Percentiles rank a stretch among this genome's conserved stretches.
phyloP scores from a whole-genome alignment of 2,888 invertebrate genomes.

The Chaitophorus viminalis region DNA sequence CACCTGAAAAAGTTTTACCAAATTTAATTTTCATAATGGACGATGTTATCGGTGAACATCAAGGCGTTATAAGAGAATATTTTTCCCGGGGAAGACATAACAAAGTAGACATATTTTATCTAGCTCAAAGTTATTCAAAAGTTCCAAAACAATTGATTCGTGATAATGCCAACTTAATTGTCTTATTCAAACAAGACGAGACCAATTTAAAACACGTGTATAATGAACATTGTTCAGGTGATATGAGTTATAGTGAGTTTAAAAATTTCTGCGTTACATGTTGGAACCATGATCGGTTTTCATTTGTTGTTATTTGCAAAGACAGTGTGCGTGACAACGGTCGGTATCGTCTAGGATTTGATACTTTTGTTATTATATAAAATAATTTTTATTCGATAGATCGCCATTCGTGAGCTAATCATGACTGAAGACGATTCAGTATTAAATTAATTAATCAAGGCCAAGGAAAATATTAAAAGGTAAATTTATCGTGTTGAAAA shows the following conservation, averaged over 20 bases:
- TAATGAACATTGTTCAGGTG: slow-evolving; percentile 65
- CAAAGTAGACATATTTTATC: slow-evolving; percentile 64
- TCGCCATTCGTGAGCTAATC: neutral
- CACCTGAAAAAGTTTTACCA: slow-evolving; percentile 63
- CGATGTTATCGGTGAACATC: slow-evolving; percentile 66
- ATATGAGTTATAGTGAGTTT: slow-evolving; percentile 64
- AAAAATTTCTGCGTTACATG: slow-evolving; percentile 63
- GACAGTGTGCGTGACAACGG: neutral
- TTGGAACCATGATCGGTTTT: slow-evolving; percentile 62
- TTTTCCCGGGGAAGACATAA: no score
- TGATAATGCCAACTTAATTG: slow-evolving; percentile 64
- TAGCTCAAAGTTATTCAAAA: slow-evolving; percentile 64
- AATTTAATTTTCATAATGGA: slow-evolving; percentile 67
- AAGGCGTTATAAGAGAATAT: slow-evolving; percentile 64
- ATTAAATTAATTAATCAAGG: neutral
- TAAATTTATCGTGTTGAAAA: slow-evolving; percentile 16
- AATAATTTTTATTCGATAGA: no score
- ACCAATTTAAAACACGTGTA: slow-evolving; percentile 65
- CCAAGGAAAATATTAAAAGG: slow-evolving; percentile 32
- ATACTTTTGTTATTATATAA: slow-evolving; percentile 45
- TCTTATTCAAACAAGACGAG: slow-evolving; percentile 65
- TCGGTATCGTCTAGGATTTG: neutral
- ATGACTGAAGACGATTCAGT: neutral
- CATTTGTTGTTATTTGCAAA: neutral
- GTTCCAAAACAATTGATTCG: slow-evolving; percentile 65